Percentiles rank a stretch among this genome's conserved stretches.
phyloP scores from a whole-genome alignment of 92 coral and sea anemone genomes.

The Zoanthus sansibaricus region DNA sequence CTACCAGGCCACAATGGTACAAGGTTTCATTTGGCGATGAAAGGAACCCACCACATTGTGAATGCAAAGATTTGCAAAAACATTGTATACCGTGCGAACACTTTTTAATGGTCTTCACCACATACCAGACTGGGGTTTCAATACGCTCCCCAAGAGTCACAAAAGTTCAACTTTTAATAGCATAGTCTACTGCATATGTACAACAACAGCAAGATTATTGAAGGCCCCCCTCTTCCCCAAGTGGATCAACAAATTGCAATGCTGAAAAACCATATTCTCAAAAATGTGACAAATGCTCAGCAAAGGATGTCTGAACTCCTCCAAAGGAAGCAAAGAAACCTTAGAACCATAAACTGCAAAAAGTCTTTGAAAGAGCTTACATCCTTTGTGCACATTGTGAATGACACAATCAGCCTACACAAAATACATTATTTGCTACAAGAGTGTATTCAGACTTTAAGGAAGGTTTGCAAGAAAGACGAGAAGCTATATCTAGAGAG shows the following conservation, averaged over 20 bases:
- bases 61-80: slow-evolving; percentile 59
- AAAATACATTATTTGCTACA: neutral
- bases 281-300: too few relatives aligned
- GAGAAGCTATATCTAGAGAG: neutral
- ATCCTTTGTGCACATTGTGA: neutral
- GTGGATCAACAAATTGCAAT: too few relatives aligned
- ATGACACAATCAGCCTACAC: neutral
- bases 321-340: slow-evolving; percentile 23
- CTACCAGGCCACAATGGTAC: neutral
- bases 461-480: neutral
- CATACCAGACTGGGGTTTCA: slow-evolving; percentile 36
- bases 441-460: neutral
- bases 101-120: slow-evolving; percentile 40
- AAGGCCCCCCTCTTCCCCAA: neutral
- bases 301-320: slow-evolving; percentile 25
- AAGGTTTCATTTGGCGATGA: too few relatives aligned
- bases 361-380: neutral
- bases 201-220: neutral
- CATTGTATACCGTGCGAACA: slow-evolving; percentile 63
- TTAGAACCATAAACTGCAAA: slow-evolving; percentile 5
- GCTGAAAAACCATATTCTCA: too few relatives aligned
- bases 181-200: slow-evolving; percentile 28
- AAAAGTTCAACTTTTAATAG: slow-evolving; percentile 47
- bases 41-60: slow-evolving; percentile 29
- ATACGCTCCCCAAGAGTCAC: slow-evolving; percentile 38